Base-by-base conservation (phyloP, 2,113 vertebrate genomes). In the Plotosus lineatus region DNA sequence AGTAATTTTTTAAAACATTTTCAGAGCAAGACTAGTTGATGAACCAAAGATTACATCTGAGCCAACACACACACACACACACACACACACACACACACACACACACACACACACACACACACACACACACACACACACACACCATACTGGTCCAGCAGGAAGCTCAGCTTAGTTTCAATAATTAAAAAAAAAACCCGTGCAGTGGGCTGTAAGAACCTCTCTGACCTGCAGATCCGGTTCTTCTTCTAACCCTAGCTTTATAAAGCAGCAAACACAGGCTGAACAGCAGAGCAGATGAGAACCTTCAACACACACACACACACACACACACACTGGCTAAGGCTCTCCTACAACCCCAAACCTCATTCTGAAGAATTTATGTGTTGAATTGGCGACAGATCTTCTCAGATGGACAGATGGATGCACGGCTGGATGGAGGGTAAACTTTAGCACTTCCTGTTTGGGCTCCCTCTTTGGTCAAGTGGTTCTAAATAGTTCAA, bases 401-500 rank as follows among this genome's bases (percentile, higher is more conserved):
- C 40, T 36, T n/a, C 78, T 71, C 58, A 46, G n/a, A 9, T 0
- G 14, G 33, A 68, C 8, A 40, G 42, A 71, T 40, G 42, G 63
- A 66, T 66, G 21, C n/a, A n/a, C n/a, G n/a, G n/a, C n/a, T n/a
- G n/a, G n/a, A n/a, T n/a, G n/a, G n/a, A n/a, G 2, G 44, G 36
- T 68, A 36, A 28, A 46, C 31, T 9, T 28, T 50, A 11, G 26
- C 65, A 15, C 36, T 75, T 11, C 51, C 55, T 55, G 50, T 46
- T 75, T 66, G 23, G 31, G 42, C 63, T 83, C 79, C 83, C 83
- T 79, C 71, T 86, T 87, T 92, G 94, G 92, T 91, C 87, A 88
- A 95, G 97, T 98, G 97, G 97, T 98, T 98, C 97, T 98, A 94
- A 95, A 96, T 96, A 98, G 97, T 98, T 98, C 97, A 98, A 98